Base-by-base conservation (phyloP, 2,888 invertebrate genomes). In the Chesias legatella region DNA sequence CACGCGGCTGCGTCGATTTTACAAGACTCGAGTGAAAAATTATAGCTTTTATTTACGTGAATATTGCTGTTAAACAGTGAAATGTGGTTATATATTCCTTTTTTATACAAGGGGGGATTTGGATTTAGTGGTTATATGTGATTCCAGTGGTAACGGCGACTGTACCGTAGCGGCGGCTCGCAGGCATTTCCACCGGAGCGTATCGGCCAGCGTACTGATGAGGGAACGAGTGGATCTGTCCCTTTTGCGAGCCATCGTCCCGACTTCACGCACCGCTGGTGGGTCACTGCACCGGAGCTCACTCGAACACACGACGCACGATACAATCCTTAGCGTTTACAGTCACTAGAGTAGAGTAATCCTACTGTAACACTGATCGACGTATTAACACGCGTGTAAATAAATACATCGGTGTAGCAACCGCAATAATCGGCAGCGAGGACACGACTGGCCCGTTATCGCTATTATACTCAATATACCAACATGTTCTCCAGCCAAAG, bases 361-460 rank as follows among this genome's bases (percentile, higher is more conserved):
- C 56, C 34, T 56, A 56, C 48, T 52, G 54, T 56, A 54, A 59
- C 56, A 56, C 58, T 59, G 58, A 55, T 55, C 59, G 59, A 56
- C 56, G 56, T 56, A 52, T 61, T 58, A 60, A 52, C 44, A 62
- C 63, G 46, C 53, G 47, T 56, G 62, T 71, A 60, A 70, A 66
- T 67, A 67, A 66, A 66, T 63, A 68, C 58, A 67, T 63, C 62
- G 53, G 60, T 63, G 67, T 70, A 71, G 70, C 82, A 79, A 83
- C 86, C 86, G 84, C 77, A 78, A 85, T 85, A 80, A 84, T 75
- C 85, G 82, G 64, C 72, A 65, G 84, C 80, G 78, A 74, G 78
- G 74, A 79, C 75, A 70, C 79, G 81, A 86, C 86, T 86, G 85
- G 74, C 79, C 69, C 67, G 77, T 83, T 86, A 85, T 85, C 82